These are phyloP conservation scores for Xanthorhoe designata DNA, from an alignment of 2,888 invertebrate genomes.

Conservation along the genomic window DNA sequence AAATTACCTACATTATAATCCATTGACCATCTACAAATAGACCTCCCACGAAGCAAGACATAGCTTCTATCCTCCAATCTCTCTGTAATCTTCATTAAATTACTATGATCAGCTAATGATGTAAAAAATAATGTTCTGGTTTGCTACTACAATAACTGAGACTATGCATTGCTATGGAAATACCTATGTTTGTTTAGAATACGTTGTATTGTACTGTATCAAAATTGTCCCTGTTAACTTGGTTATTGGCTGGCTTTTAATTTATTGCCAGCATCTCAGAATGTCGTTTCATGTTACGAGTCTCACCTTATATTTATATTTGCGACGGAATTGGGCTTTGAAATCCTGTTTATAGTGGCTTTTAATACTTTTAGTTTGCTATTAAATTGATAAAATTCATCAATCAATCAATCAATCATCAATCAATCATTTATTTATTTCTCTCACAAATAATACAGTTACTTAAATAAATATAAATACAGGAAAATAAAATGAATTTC, in stretches of 20 bases:
- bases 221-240: background rate
- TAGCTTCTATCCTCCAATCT: background rate
- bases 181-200: background rate
- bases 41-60: constrained; percentile 2
- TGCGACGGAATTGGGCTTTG: constrained; percentile 12
- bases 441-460: too few relatives aligned
- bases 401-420: too few relatives aligned
- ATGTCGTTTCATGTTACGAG: constrained; percentile 40
- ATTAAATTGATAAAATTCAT: background rate
- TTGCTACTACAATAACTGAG: background rate
- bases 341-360: background rate
- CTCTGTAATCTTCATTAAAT: constrained; percentile 7
- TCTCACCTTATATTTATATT: constrained; percentile 49
- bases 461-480: too few relatives aligned
- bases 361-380: constrained; percentile 1
- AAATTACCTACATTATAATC: background rate
- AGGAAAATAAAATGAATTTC: too few relatives aligned
- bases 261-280: constrained; percentile 47
- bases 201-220: constrained; percentile 6
- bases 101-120: constrained; percentile 1
- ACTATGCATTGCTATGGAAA: background rate
- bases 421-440: too few relatives aligned
- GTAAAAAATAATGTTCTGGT: background rate
- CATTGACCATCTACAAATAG: background rate
- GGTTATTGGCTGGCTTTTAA: constrained; percentile 34